A percentile compares a stretch with the other conserved stretches of the same genome.
phyloP scores from a whole-genome alignment of 2,888 invertebrate species.

The Tetragonula carbonaria region DNA sequence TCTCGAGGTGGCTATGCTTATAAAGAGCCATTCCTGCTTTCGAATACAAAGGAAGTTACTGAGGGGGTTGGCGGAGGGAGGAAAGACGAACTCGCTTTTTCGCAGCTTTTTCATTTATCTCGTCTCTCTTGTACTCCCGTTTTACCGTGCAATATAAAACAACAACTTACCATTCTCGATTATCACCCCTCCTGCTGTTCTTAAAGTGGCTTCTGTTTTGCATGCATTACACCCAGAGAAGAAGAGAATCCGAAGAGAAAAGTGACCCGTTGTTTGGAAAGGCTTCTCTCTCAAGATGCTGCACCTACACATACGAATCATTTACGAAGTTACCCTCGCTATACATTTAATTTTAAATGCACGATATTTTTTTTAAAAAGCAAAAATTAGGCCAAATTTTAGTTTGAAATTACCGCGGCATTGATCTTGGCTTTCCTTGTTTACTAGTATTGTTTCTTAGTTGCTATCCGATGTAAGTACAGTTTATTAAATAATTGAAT shows the following conservation, averaged over 20 bases:
- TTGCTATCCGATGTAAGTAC: too few relatives aligned
- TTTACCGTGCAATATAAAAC: constrained; percentile 28
- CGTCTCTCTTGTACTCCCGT: background rate
- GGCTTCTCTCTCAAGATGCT: constrained; percentile 20
- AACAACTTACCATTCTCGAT: constrained; percentile 43
- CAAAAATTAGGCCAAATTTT: too few relatives aligned
- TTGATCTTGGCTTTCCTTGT: too few relatives aligned
- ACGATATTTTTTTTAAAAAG: background rate
- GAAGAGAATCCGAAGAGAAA: constrained; percentile 24
- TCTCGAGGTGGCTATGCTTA: too few relatives aligned
- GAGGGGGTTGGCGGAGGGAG: background rate
- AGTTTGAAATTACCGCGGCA: too few relatives aligned
- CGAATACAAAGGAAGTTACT: background rate
- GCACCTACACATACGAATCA: constrained; percentile 20
- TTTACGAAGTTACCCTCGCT: background rate
- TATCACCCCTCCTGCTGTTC: constrained; percentile 24
- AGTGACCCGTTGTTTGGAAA: constrained; percentile 12
- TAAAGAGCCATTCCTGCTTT: background rate
- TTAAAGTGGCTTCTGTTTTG: constrained; percentile 41
- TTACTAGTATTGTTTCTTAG: too few relatives aligned
- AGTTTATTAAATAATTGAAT: too few relatives aligned
- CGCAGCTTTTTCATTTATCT: background rate
- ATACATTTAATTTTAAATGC: background rate
- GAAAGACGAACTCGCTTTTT: constrained; percentile 4
- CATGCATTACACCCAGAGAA: constrained; percentile 27